A percentile compares a stretch with the other conserved stretches of the same genome.
These are phyloP conservation scores for Tetragnatha montana DNA, from an alignment of 2,888 invertebrate species.

Conservation along the genomic window DNA sequence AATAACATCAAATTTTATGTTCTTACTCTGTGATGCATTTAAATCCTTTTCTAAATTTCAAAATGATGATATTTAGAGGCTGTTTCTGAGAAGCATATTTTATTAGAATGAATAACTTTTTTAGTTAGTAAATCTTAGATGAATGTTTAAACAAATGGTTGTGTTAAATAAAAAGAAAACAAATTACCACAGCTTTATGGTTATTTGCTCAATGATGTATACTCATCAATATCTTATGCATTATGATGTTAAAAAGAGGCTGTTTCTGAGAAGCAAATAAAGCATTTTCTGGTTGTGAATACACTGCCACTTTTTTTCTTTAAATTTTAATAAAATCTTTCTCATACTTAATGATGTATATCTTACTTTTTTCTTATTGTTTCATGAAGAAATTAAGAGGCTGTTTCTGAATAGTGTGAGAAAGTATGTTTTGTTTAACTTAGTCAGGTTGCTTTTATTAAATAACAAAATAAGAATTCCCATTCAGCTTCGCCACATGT, in stretches of 20 bases:
- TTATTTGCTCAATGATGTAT: background rate
- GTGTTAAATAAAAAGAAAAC: background rate
- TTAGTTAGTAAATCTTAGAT: background rate
- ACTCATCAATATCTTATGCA: background rate
- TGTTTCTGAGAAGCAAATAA: conserved; percentile 17
- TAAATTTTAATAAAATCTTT: background rate
- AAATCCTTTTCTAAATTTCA: background rate
- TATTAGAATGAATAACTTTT: background rate
- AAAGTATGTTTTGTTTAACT: background rate
- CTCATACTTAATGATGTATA: background rate
- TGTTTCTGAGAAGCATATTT: conserved; percentile 10
- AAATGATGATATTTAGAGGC: conserved; percentile 77
- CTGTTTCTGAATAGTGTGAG: conserved; percentile 37
- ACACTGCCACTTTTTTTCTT: background rate
- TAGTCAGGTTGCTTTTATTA: background rate
- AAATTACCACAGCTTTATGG: background rate
- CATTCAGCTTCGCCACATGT: conserved; percentile 34
- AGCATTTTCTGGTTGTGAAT: background rate
- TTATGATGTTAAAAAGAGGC: conserved; percentile 4
- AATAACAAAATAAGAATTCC: background rate
- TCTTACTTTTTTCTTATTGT: background rate
- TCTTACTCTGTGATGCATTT: background rate
- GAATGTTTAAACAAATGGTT: background rate
- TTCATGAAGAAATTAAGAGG: conserved; percentile 7
- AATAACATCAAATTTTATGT: background rate